Base-by-base conservation (phyloP, 2,113 vertebrate species). In the Nanorana parkeri region DNA sequence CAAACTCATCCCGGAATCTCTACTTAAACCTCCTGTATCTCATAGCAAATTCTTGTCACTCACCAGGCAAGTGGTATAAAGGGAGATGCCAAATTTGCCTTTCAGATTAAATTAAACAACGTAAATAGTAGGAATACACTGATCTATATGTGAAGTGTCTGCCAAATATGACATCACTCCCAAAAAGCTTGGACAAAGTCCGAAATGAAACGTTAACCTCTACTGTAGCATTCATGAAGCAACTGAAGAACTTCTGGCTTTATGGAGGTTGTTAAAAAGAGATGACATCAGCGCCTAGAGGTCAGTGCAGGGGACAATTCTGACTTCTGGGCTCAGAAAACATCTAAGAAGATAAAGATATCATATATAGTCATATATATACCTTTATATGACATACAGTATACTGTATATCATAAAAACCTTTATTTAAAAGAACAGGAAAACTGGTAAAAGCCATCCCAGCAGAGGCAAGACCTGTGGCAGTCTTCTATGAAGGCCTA, bases 101-200 rank as follows among this genome's bases (percentile, higher is more conserved):
- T 75, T 75, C 72, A 75, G 72, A 75, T 61, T 28, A 75, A 75
- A 75, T 75, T 60, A 75, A 75, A 75, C 61, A 75, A 75, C 60
- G 72, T 75, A 75, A 75, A 75, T 75, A 75, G 58, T 75, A 61
- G 72, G 72, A 75, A 75, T 75, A 75, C 56, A 32, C 72, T 61
- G 72, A 36, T 75, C 55, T 75, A 75, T 75, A 61, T 60, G 58
- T 75, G 58, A 60, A 75, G 55, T 60, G 29, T 21, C 58, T 75
- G 72, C 72, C 72, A 75, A 75, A 75, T 61, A 75, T 75, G 72
- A 75, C 72, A 60, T 75, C 26, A 75, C 58, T 75, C 28, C 60
- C 29, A 17, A 61, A 75, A 41, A 23, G 28, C 72, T 75, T 58
- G 55, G 24, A 41, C 72, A 75, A 75, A 75, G n/a, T 75, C 32